Evolutionary conservation across 2,113 vertebrate species (phyloP), one percentile per base, ranked within the genome.

Genomic region (Hippopotamus amphibius): DNA sequence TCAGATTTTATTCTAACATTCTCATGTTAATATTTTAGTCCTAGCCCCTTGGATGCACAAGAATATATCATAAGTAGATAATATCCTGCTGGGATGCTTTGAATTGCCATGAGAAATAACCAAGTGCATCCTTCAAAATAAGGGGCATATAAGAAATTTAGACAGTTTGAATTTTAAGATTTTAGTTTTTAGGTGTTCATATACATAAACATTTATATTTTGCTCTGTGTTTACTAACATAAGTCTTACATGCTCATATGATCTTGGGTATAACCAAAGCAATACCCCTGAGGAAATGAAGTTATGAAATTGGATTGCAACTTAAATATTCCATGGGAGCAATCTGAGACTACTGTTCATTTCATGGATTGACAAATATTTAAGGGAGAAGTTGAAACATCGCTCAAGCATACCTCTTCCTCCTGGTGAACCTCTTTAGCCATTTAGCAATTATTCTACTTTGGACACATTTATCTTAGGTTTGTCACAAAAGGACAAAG

Each of bases 391-490:
- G 21, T 69, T 96, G 77, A 96, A 92, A 92, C 88, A 93, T 2
- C 84, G 3, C 46, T 69, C 4, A 81, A 65, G 33, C 2, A 6
- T 66, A 93, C 80, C 14, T 46, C 65, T 96, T 88, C 37, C 12
- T 43, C 17, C 37, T 2, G 13, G 63, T 80, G 41, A 95, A 88
- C 14, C 37, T 87, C 57, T 85, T 96, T 80, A 89, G 63, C 11
- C 46, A 43, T 43, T 87, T 96, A 59, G 68, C 93, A 76, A 21
- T 85, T 84, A 88, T 30, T 96, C 28, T 66, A 33, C 59, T 79
- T 71, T 86, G 80, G 87, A 57, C 48, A 24, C 88, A 92, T 88
- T 97, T 96, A 95, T 95, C 63, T 93, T 96, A 57, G 14, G 16
- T 85, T 90, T 71, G 46, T 90, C 37, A 81, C 55, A 84, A 30